Evolutionary conservation across 2,797 vertebrate genomes (phyloP).

Genomic region (Paedocypris micromegethes): DNA sequence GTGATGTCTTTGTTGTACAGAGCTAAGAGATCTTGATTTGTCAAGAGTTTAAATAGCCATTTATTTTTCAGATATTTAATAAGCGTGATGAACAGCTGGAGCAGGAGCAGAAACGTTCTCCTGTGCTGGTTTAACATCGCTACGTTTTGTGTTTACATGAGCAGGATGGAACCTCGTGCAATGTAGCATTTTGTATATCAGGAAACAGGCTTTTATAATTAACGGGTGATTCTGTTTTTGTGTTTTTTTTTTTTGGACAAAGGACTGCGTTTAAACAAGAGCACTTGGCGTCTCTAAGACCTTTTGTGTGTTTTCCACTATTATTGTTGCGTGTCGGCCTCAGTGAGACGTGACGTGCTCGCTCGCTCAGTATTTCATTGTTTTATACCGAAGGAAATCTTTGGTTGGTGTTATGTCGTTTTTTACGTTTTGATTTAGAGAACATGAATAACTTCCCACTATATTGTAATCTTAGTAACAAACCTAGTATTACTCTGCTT

Average conservation of each 20-base stretch:
- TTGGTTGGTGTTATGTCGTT: slow-evolving; percentile 22
- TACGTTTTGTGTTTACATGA: slow-evolving; percentile 91
- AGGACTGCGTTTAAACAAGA: slow-evolving; percentile 65
- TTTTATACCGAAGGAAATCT: no score
- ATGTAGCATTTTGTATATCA: slow-evolving; percentile 75
- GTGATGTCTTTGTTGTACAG: slow-evolving; percentile 99
- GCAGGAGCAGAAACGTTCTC: slow-evolving; percentile 75
- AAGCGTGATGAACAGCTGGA: slow-evolving; percentile 77
- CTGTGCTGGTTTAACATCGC: slow-evolving; percentile 68
- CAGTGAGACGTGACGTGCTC: slow-evolving; percentile 5
- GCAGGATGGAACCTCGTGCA: slow-evolving; percentile 70
- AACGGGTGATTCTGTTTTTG: slow-evolving; percentile 62
- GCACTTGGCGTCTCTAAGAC: slow-evolving; percentile 72
- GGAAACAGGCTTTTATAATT: slow-evolving; percentile 70
- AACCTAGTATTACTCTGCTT: no score
- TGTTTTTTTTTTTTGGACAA: slow-evolving; percentile 57
- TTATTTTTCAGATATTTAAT: slow-evolving; percentile 83
- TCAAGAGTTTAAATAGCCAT: slow-evolving; percentile 96
- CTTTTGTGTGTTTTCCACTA: slow-evolving; percentile 52
- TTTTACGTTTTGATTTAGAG: no score
- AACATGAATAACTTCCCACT: no score
- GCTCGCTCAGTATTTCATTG: no score
- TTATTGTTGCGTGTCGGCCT: slow-evolving; percentile 51
- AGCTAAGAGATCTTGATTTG: slow-evolving; percentile 98
- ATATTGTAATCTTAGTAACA: no score